A percentile compares a stretch with the other conserved stretches of the same genome.
Evolutionary conservation across 2,797 vertebrate genomes (phyloP).

Genomic region (Lacerta viridis): DNA sequence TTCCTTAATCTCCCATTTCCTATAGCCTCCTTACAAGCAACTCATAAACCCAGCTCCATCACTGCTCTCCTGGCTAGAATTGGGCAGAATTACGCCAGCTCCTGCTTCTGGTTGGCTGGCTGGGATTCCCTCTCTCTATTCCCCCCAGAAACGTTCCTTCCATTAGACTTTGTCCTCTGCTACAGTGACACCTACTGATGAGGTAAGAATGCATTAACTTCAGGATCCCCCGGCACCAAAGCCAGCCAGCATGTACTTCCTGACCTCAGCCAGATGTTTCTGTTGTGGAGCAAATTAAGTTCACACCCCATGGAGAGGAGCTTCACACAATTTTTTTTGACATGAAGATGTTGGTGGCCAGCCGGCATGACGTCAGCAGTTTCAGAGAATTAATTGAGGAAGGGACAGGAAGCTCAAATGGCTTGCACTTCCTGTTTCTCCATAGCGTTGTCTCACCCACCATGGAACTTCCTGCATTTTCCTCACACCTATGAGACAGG

Average conservation of each 20-base stretch:
- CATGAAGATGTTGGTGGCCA: constrained; percentile 26
- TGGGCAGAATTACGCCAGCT: constrained; percentile 71
- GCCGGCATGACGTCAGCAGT: constrained; percentile 25
- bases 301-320: constrained; percentile 57
- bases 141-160: constrained; percentile 68
- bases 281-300: constrained; percentile 71
- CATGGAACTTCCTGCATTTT: neutral
- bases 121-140: constrained; percentile 57
- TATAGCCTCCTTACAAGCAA: constrained; percentile 78
- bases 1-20: constrained; percentile 82
- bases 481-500: neutral
- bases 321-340: constrained; percentile 40
- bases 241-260: constrained; percentile 75
- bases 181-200: constrained; percentile 79
- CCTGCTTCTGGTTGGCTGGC: constrained; percentile 73
- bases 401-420: constrained; percentile 25
- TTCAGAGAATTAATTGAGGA: constrained; percentile 27
- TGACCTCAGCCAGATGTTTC: constrained; percentile 75
- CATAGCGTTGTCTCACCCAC: neutral
- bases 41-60: constrained; percentile 76
- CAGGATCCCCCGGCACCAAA: constrained; percentile 57
- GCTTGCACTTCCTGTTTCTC: constrained; percentile 17
- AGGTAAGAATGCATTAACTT: constrained; percentile 76
- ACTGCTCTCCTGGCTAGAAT: constrained; percentile 65
- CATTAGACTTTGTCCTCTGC: constrained; percentile 74